A percentile compares a stretch with the other conserved stretches of the same genome.
These are phyloP conservation scores for Caradrina kadenii DNA, from an alignment of 2,888 invertebrate species.

Conservation along the genomic window DNA sequence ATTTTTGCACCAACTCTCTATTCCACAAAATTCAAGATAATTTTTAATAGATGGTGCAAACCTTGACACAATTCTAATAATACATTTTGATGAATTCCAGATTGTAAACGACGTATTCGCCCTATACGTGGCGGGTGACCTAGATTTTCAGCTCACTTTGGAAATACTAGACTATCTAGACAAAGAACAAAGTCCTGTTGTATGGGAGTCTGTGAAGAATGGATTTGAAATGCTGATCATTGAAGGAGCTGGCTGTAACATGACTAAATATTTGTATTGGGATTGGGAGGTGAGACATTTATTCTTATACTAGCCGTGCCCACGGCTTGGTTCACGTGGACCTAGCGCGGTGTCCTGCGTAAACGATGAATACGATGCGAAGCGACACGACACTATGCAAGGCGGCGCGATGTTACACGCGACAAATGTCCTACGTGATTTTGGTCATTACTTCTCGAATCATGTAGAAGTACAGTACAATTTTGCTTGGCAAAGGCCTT, in stretches of 20 bases:
- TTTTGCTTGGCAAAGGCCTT: too few species aligned
- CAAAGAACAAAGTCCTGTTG: conserved; percentile 76
- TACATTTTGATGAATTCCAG: conserved; percentile 68
- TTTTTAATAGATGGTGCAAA: background rate
- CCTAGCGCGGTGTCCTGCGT: too few species aligned
- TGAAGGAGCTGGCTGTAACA: conserved; percentile 74
- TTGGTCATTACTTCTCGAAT: too few species aligned
- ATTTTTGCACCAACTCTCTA: background rate
- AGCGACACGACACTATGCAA: too few species aligned
- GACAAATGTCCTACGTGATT: too few species aligned
- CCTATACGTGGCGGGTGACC: conserved; percentile 80
- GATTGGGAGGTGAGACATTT: conserved; percentile 82
- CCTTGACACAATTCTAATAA: conserved; percentile 22
- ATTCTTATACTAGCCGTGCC: background rate
- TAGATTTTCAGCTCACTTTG: conserved; percentile 73
- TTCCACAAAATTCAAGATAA: background rate
- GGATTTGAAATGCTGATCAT: conserved; percentile 79
- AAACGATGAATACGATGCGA: too few species aligned
- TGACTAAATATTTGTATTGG: conserved; percentile 78
- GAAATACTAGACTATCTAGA: conserved; percentile 79
- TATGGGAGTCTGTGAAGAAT: conserved; percentile 80
- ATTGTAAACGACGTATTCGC: conserved; percentile 86
- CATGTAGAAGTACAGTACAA: too few species aligned
- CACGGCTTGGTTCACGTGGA: too few species aligned
- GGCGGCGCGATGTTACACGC: too few species aligned